Conservation (phyloP, 2,113 vertebrate genomes). For the Osmerus mordax region DNA sequence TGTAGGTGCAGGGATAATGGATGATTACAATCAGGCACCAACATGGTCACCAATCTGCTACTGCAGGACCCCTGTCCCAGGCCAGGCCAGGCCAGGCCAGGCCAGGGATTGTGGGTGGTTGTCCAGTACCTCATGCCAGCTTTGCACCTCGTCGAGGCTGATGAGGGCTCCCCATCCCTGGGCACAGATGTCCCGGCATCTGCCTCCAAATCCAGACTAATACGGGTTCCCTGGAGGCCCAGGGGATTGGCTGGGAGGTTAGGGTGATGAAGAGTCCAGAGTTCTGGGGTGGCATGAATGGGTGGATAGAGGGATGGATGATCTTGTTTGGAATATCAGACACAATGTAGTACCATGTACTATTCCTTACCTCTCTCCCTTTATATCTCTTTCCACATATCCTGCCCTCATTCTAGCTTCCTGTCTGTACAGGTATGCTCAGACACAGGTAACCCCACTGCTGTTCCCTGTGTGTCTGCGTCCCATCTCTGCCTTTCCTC, state of each 20-base stretch:
- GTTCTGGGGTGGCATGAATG: no score
- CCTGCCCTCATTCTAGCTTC: no score
- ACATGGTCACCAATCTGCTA: conserved; percentile 58
- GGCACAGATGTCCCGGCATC: conserved; percentile 60
- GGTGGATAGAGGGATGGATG: no score
- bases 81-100: not conserved
- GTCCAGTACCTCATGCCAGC: conserved; percentile 2
- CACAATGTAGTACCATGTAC: no score
- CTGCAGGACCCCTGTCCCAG: conserved; percentile 18
- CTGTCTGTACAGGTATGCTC: no score
- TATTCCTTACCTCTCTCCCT: no score
- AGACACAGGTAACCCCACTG: no score
- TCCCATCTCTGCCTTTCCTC: not conserved
- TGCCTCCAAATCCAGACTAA: conserved; percentile 39
- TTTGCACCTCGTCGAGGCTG: conserved; percentile 12
- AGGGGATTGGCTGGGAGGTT: not conserved
- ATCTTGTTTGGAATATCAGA: no score
- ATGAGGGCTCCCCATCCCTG: conserved; percentile 24
- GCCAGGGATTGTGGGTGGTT: no score
- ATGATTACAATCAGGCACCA: conserved; percentile 53
- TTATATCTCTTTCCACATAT: no score
- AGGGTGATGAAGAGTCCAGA: no score
- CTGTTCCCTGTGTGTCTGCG: no score
- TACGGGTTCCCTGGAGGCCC: conserved; percentile 7
- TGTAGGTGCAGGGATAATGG: conserved; percentile 42